phyloP scores from a whole-genome alignment of 2,888 invertebrate species.

The Baronia brevicornis region DNA sequence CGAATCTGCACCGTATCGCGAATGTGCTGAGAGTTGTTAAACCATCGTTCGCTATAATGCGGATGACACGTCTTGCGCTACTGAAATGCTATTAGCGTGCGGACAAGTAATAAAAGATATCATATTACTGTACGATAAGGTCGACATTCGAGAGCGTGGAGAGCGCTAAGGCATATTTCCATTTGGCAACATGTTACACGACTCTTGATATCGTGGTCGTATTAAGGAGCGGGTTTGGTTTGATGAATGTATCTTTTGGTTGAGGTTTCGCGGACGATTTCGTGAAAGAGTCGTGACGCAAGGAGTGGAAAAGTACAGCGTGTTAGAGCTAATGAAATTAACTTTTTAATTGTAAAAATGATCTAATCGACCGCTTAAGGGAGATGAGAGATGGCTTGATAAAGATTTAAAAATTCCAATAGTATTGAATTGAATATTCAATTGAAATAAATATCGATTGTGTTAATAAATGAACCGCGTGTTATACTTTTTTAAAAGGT shows the following conservation, averaged over 20 bases:
- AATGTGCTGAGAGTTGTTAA: constrained; percentile 54
- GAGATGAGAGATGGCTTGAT: no score
- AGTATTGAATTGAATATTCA: no score
- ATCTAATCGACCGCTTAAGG: no score
- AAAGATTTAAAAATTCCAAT: no score
- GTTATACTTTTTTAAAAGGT: no score
- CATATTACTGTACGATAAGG: constrained; percentile 36
- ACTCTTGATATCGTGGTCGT: constrained; percentile 53
- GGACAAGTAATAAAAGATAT: constrained; percentile 34
- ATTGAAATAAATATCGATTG: no score
- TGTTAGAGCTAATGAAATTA: no score
- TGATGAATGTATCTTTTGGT: constrained; percentile 58
- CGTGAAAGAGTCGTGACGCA: constrained; percentile 35
- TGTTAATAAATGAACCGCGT: no score
- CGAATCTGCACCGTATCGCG: constrained; percentile 59
- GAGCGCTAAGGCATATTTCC: constrained; percentile 36
- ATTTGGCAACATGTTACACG: constrained; percentile 52
- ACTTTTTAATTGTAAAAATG: no score
- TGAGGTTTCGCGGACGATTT: constrained; percentile 48
- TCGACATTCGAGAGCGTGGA: constrained; percentile 28
- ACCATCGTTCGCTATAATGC: constrained; percentile 44
- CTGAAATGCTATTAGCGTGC: constrained; percentile 33
- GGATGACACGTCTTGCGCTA: constrained; percentile 49
- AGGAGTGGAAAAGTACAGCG: constrained; percentile 29
- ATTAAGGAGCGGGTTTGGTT: constrained; percentile 55